These are phyloP conservation scores for Cynaeus angustus DNA, from an alignment of 2,888 invertebrate genomes.

Conservation along the genomic window DNA sequence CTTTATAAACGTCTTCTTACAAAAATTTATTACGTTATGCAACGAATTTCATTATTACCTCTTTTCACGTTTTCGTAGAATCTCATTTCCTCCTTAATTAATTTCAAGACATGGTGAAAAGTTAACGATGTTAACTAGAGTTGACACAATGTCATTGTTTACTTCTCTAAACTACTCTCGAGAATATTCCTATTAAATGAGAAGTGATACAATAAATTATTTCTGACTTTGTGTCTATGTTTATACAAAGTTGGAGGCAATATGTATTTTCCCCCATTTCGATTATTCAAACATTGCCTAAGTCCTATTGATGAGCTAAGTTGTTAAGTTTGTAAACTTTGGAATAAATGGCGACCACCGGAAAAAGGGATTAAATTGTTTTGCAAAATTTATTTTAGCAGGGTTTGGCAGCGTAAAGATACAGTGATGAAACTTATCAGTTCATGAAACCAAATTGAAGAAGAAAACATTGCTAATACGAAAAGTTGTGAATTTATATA, in stretches of 20 bases:
- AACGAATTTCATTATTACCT: conserved; percentile 18
- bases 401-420: no score
- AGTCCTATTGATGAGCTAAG: conserved; percentile 10
- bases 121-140: conserved; percentile 19
- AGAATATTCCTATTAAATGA: conserved; percentile 10
- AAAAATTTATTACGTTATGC: conserved; percentile 9
- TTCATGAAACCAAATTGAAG: no score
- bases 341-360: no score
- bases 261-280: neutral
- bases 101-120: conserved; percentile 24
- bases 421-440: no score
- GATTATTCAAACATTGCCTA: conserved; percentile 11
- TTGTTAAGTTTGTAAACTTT: neutral
- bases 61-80: conserved; percentile 15
- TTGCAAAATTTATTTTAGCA: no score
- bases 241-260: conserved; percentile 13
- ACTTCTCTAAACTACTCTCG: conserved; percentile 14
- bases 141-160: conserved; percentile 37
- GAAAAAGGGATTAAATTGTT: no score
- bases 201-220: conserved; percentile 33
- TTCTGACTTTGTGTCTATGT: conserved; percentile 16
- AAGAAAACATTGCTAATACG: no score
- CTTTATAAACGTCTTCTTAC: neutral
- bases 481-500: no score
- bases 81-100: conserved; percentile 26